Base-by-base conservation (phyloP, 2,888 invertebrate species). In the Neocrepidodera transversa region DNA sequence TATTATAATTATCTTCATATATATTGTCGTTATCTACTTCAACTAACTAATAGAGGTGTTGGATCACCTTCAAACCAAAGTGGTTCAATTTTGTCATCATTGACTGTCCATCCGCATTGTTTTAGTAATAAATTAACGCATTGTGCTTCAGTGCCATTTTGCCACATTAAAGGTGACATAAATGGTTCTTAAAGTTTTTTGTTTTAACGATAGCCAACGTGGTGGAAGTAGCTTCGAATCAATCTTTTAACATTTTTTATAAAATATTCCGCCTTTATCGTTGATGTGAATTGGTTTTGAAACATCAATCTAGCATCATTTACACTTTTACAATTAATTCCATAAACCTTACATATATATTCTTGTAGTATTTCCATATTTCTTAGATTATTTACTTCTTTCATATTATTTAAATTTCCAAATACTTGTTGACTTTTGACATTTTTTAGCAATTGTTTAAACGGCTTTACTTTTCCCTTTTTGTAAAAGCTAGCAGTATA, bases 171-270 rank as follows among this genome's bases (percentile, higher is more conserved):
- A 23, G 23, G n/a, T 23, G 3, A 58, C 32, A 56, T 47, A 51
- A 28, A 60, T 51, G 13, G 51, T 56, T 35, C 55, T 7, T 38
- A 50, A 55, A 45, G n/a, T 60, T 18, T 55, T 60, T 60, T 60
- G 51, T 14, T 38, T 16, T 26, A 60, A 40, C 8, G 60, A 60
- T 6, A 10, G 36, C 47, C 56, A 56, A 38, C 60, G 56, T 38
- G 60, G 56, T 30, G 20, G 48, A 32, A 42, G 10, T 18, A 20
- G n/a, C 10, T 17, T 42, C 1, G 42, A 56, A 32, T 71, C 65
- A 38, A 68, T 36, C 65, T 59, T 68, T 68, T 71, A 47, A 68
- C 63, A 64, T 68, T 65, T 66, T 71, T 69, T 48, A 62, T 50
- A 66, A 52, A 49, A n/a, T 71, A 58, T 49, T 72, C 71, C 14